These are phyloP conservation scores for Erinaceus europaeus DNA, from an alignment of 2,113 vertebrate species.

Conservation along the genomic window DNA sequence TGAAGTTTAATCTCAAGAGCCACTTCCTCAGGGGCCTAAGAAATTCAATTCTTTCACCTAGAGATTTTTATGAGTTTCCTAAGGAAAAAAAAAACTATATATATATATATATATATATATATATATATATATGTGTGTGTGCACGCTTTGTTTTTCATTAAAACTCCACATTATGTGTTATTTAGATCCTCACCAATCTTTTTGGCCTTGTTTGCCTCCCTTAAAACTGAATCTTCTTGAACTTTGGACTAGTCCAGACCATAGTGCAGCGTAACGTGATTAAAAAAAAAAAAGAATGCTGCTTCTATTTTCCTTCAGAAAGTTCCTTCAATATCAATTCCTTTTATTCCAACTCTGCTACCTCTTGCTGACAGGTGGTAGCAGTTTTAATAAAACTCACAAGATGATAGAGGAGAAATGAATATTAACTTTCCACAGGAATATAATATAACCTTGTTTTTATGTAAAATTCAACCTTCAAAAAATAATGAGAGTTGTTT, in stretches of 20 bases:
- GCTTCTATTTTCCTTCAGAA: conserved; percentile 10
- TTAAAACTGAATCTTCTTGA: neutral
- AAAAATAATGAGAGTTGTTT: conserved; percentile 43
- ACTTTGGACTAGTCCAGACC: neutral
- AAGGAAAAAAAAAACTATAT: too few relatives aligned
- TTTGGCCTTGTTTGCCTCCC: neutral
- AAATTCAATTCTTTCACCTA: neutral
- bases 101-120: too few relatives aligned
- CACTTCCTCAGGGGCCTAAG: neutral
- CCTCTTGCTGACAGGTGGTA: conserved; percentile 45
- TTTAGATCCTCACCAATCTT: neutral
- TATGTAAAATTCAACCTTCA: conserved; percentile 71
- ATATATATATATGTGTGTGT: too few relatives aligned
- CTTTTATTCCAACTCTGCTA: conserved; percentile 7
- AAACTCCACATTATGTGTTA: neutral
- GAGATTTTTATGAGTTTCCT: neutral
- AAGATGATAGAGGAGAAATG: conserved; percentile 49
- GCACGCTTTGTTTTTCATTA: too few relatives aligned
- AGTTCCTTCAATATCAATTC: neutral
- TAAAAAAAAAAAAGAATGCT: neutral
- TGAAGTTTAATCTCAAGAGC: neutral
- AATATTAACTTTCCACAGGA: conserved; percentile 61
- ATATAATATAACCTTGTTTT: conserved; percentile 59
- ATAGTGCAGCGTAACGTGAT: neutral
- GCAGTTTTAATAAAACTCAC: conserved; percentile 65